phyloP scores from a whole-genome alignment of 1,140 invertebrate genomes.

The Leptopilina clavipes region DNA sequence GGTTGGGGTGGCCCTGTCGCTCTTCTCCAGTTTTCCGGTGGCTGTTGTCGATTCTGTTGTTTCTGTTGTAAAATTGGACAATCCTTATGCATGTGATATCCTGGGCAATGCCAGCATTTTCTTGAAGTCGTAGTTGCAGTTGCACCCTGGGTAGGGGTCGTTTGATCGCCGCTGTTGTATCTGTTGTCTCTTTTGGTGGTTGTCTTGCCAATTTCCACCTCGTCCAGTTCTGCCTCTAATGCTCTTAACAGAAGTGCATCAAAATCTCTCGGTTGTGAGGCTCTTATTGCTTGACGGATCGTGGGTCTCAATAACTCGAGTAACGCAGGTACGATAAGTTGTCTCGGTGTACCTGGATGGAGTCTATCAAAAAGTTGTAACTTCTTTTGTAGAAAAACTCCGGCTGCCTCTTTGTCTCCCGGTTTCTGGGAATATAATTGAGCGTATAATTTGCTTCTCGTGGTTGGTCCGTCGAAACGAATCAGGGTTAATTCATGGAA shows the following conservation, averaged over 20 bases:
- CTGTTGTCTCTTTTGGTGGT: not conserved
- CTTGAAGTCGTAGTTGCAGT: not conserved
- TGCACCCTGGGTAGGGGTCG: not conserved
- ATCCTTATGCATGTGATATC: constrained; percentile 48
- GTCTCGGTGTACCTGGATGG: constrained; percentile 6
- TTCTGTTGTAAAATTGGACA: constrained; percentile 40
- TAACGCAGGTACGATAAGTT: not conserved
- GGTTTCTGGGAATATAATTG: constrained; percentile 40
- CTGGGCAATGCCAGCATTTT: constrained; percentile 53
- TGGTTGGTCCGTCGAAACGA: constrained; percentile 35
- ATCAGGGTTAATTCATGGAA: constrained; percentile 38
- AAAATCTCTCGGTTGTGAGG: constrained; percentile 24
- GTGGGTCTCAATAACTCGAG: constrained; percentile 41
- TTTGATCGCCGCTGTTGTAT: not conserved
- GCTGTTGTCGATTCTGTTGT: not conserved
- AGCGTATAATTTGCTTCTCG: constrained; percentile 23
- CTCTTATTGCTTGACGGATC: constrained; percentile 23
- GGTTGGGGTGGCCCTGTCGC: constrained; percentile 5
- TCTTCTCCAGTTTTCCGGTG: constrained; percentile 41
- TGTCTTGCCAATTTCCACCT: not conserved
- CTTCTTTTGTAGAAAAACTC: constrained; percentile 43
- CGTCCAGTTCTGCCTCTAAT: constrained; percentile 41
- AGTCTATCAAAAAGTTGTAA: constrained; percentile 41
- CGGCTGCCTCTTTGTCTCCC: constrained; percentile 37
- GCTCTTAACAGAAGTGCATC: constrained; percentile 29